Conservation (phyloP, 2,888 invertebrate genomes). For the Poecilus cupreus region DNA sequence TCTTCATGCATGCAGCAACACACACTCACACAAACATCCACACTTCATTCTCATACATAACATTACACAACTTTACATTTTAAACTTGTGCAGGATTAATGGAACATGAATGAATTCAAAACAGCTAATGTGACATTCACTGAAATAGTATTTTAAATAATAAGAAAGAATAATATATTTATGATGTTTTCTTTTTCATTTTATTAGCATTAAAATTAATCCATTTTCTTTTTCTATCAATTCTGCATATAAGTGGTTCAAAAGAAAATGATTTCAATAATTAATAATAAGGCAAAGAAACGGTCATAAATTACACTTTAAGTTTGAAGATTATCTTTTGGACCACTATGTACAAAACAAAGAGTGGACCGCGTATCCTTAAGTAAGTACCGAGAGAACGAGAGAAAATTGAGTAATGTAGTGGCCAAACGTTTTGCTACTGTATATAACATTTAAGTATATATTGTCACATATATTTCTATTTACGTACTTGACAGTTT, state of each 20-base stretch:
- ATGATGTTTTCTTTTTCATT: slow-evolving; percentile 20
- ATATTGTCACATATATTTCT: slow-evolving; percentile 60
- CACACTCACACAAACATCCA: not conserved
- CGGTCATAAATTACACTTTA: slow-evolving; percentile 18
- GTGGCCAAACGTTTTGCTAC: slow-evolving; percentile 60
- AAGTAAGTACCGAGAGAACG: slow-evolving; percentile 25
- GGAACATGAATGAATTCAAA: not conserved
- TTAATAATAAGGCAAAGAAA: slow-evolving; percentile 7
- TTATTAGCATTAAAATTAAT: slow-evolving; percentile 10
- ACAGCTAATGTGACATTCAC: slow-evolving; percentile 16
- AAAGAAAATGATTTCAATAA: slow-evolving; percentile 32
- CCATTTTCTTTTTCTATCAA: slow-evolving; percentile 16
- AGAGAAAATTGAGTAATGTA: slow-evolving; percentile 42
- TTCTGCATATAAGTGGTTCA: slow-evolving; percentile 41
- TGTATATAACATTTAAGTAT: slow-evolving; percentile 59
- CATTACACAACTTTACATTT: not conserved
- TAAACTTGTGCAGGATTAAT: not conserved
- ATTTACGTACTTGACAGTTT: slow-evolving; percentile 60
- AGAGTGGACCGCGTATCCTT: slow-evolving; percentile 40
- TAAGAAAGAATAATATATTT: slow-evolving; percentile 36
- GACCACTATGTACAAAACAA: slow-evolving; percentile 39
- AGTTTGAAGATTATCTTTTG: slow-evolving; percentile 28
- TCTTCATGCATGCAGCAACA: no score
- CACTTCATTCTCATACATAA: slow-evolving; percentile 8
- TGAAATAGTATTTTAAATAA: slow-evolving; percentile 30